Percentiles rank a stretch among this genome's conserved stretches.
Evolutionary conservation across 2,797 vertebrate species (phyloP).

Genomic region (Carcharodon carcharias): DNA sequence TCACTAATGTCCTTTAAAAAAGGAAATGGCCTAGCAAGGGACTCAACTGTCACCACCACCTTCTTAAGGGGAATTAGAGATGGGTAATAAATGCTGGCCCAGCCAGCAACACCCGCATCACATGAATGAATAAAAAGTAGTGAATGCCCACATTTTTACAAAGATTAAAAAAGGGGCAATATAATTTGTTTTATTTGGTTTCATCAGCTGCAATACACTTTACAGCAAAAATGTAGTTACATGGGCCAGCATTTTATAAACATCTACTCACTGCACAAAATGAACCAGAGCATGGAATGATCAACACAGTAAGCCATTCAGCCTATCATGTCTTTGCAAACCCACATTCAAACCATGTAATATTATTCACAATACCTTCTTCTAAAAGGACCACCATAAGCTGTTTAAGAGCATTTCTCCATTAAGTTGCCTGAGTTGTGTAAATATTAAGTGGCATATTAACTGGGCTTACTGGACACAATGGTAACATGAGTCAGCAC

Average conservation of each 20-base stretch:
- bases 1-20: no score
- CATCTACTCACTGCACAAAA: neutral
- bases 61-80: no score
- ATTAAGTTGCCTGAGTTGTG: neutral
- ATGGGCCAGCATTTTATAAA: neutral
- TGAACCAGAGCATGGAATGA: neutral
- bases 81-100: no score
- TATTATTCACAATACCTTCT: no score
- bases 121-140: neutral
- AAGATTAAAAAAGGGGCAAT: neutral
- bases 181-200: neutral
- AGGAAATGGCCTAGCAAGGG: no score
- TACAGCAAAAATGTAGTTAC: neutral
- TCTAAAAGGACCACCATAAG: neutral
- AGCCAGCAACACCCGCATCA: no score
- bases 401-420: neutral
- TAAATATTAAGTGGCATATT: neutral
- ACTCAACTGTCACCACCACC: no score
- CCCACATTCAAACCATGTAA: neutral
- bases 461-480: neutral
- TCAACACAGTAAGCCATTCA: neutral
- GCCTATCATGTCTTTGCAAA: neutral
- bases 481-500: neutral
- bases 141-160: neutral
- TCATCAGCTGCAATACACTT: neutral